A percentile compares a stretch with the other conserved stretches of the same genome.
phyloP scores from a whole-genome alignment of 2,113 vertebrate genomes.

The Cavia porcellus region DNA sequence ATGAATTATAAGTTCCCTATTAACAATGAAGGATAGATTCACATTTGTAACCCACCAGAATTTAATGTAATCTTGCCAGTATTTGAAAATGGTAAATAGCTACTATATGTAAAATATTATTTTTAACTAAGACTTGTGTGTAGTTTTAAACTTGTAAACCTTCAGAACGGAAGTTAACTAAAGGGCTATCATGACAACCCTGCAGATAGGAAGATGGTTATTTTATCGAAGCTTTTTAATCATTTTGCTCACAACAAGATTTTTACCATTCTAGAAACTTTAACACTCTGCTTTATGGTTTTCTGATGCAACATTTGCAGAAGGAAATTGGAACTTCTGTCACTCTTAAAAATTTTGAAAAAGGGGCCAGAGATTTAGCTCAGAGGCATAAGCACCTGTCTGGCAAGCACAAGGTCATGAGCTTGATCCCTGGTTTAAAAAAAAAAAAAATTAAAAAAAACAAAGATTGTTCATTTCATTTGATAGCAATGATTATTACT shows the following conservation, averaged over 20 bases:
- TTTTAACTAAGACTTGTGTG: not conserved
- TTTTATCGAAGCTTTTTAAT: not conserved
- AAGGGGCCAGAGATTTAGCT: too few species aligned
- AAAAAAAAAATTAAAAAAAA: not conserved
- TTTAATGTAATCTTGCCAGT: not conserved
- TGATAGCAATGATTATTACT: not conserved
- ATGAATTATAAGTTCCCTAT: not conserved
- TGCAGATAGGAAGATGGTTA: not conserved
- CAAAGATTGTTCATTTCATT: slow-evolving; percentile 28
- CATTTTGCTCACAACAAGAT: not conserved
- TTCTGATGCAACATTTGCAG: not conserved
- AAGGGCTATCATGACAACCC: not conserved
- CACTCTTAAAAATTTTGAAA: not conserved
- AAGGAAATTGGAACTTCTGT: not conserved
- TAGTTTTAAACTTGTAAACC: not conserved
- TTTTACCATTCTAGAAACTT: not conserved
- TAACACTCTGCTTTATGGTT: slow-evolving; percentile 26
- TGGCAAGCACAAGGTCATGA: too few species aligned
- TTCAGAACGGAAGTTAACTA: slow-evolving; percentile 17
- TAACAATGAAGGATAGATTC: not conserved
- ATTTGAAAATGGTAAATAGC: not conserved
- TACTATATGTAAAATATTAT: slow-evolving; percentile 9
- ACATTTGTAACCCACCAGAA: not conserved
- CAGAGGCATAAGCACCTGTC: too few species aligned
- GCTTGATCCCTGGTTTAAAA: too few species aligned